A percentile compares a stretch with the other conserved stretches of the same genome.
These are phyloP conservation scores for Diarsia brunnea DNA, from an alignment of 2,888 invertebrate species.

Conservation along the genomic window DNA sequence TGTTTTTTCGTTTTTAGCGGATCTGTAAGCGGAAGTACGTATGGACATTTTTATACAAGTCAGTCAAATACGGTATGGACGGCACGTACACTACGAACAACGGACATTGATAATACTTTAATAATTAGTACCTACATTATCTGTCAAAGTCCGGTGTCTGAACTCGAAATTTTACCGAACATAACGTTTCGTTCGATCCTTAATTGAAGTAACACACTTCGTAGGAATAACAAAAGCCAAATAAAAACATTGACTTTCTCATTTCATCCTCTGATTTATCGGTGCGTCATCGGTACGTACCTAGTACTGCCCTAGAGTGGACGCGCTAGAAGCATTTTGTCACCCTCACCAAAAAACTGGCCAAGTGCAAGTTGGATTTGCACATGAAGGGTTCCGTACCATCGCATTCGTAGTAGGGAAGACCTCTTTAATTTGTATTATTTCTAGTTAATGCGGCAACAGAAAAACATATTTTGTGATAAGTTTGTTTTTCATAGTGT, in stretches of 20 bases:
- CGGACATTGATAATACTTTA: not conserved
- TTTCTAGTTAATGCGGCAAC: too few species aligned
- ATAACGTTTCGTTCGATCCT: not conserved
- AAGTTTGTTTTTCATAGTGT: too few species aligned
- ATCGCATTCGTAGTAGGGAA: too few species aligned
- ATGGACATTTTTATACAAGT: not conserved
- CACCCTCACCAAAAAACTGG: too few species aligned
- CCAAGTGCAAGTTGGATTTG: too few species aligned
- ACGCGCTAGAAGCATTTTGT: too few species aligned
- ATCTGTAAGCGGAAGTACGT: conserved; percentile 12
- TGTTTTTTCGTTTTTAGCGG: not conserved
- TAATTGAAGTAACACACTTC: not conserved
- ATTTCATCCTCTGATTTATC: not conserved
- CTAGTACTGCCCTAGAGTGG: not conserved
- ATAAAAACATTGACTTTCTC: too few species aligned
- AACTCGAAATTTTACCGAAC: not conserved
- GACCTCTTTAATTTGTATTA: too few species aligned
- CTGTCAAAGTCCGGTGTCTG: not conserved
- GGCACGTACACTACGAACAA: not conserved
- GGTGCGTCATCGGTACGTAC: not conserved
- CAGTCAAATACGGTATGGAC: not conserved
- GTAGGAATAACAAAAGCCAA: too few species aligned
- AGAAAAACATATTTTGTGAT: too few species aligned
- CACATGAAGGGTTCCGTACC: too few species aligned
- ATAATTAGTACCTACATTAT: not conserved